These are phyloP conservation scores for Clytia hemisphaerica DNA, from an alignment of 30 jellyfish, hydroid and myxozoan genomes.

Conservation along the genomic window DNA sequence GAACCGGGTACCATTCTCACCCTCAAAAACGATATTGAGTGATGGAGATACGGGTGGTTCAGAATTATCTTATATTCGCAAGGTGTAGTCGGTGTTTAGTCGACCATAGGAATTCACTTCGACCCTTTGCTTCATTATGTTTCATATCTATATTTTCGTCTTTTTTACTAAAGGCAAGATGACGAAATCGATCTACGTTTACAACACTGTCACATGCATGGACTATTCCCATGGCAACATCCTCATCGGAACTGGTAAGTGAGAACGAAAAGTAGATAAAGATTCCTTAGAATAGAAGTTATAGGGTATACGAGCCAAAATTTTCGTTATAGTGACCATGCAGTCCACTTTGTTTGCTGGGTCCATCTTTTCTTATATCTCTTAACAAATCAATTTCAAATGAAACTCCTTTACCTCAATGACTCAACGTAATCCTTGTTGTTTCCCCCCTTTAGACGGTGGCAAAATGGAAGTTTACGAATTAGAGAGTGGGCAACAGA, in stretches of 20 bases:
- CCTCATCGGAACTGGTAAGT: conserved; percentile 89
- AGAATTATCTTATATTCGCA: too few relatives aligned
- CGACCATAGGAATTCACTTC: too few relatives aligned
- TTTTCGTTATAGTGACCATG: neutral
- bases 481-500: conserved; percentile 26
- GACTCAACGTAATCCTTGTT: too few relatives aligned
- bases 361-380: neutral
- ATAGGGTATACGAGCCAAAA: neutral
- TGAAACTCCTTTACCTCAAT: neutral
- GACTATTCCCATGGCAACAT: conserved; percentile 36
- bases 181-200: conserved; percentile 60
- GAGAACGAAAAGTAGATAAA: too few relatives aligned
- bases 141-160: too few relatives aligned
- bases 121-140: too few relatives aligned
- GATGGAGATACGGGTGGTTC: too few relatives aligned
- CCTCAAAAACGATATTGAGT: too few relatives aligned
- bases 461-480: conserved; percentile 74
- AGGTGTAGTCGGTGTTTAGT: too few relatives aligned
- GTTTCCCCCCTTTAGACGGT: conserved; percentile 38
- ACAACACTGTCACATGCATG: conserved; percentile 78
- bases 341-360: neutral
- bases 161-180: conserved; percentile 33
- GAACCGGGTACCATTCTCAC: too few relatives aligned
- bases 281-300: too few relatives aligned
- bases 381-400: neutral